Evolutionary conservation across 1,140 invertebrate genomes (phyloP), one percentile per base, ranked within the genome.

Genomic region (Sinella curviseta): DNA sequence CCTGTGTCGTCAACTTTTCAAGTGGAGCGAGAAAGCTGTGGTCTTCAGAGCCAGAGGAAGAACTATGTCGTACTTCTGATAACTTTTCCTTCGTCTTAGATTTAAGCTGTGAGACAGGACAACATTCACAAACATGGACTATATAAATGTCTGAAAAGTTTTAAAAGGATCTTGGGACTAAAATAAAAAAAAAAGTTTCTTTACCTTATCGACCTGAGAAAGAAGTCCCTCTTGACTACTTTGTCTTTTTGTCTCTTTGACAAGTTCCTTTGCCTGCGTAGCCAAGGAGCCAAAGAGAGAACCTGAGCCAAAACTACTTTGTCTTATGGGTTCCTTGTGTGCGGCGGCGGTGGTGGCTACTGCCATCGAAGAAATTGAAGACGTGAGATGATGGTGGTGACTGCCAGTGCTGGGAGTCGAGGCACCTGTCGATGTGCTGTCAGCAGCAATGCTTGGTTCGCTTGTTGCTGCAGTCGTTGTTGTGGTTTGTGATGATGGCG

Each of bases 191-290:
- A 48, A 48, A 48, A 48, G 20, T 48, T 48, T 8, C 8, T 74
- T 83, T 87, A 94, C 93, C 90, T 96, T 95, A 83, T 96, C 94
- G 90, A 96, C 94, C 78, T 95, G 94, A 16, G 94, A 94, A n/a
- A 96, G 86, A 0, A 96, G 83, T 24, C 94, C 94, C 85, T 96
- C 94, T 86, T 96, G 94, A 84, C 94, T 95, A 84, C 93, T 93
- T 86, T 96, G 94, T 8, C 94, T 89, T 0, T 93, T 95, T 0
- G 93, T 94, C 85, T 95, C 94, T 60, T 92, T 89, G 1, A 96
- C 93, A 74, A 95, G 85, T 83, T 95, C 94, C 86, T 96, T 96
- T 0, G 94, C 94, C 83, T 95, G 94, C 0, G 90, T 90, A 0
- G 94, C 92, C 82, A 96, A 92, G 83, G 95, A 93, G 86, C 96